Evolutionary conservation across 2,888 invertebrate species (phyloP), one percentile per base, ranked within the genome.

Genomic region (Harpagoxenus sublaevis): DNA sequence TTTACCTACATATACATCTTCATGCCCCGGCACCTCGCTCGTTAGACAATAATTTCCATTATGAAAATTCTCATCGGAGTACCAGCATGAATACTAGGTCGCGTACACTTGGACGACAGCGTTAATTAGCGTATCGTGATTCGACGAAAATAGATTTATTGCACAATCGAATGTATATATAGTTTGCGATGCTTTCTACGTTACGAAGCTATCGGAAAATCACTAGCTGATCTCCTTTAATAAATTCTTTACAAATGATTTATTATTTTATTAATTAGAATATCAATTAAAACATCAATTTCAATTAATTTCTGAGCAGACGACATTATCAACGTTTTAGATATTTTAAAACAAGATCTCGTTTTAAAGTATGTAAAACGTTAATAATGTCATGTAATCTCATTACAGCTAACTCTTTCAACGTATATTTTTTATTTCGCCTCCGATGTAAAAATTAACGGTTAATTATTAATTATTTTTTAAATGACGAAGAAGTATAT

Each of bases 31-130:
- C 10, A 65, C 15, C 42, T 78, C n/a, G 53, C 42, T 68, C 55
- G 53, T 78, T 78, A 57, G 71, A 78, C 55, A 78, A 78, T 70
- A 70, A 78, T 55, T 78, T 70, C 55, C 70, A 70, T 70, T 78
- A 57, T 70, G 78, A 70, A 78, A 78, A 78, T 78, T 70, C 55
- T 78, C 55, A 39, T 28, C 70, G 42, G 28, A 68, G 42, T 68
- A 12, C 42, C 31, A 12, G 70, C 70, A 28, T 15, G 31, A 45
- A 57, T 45, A 78, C 18, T n/a, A 45, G 31, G 55, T 70, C 71
- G 23, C 45, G 55, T n/a, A 68, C n/a, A 55, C 55, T 78, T 23
- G 55, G 12, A 70, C 28, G 45, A 45, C 70, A 42, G 45, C n/a
- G 70, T 31, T 78, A 78, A 78, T 78, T 70, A 78, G 55, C 42